Percentiles rank a stretch among this genome's conserved stretches.
These are phyloP conservation scores for Yponomeuta evonymella DNA, from an alignment of 2,888 invertebrate genomes.

Conservation along the genomic window DNA sequence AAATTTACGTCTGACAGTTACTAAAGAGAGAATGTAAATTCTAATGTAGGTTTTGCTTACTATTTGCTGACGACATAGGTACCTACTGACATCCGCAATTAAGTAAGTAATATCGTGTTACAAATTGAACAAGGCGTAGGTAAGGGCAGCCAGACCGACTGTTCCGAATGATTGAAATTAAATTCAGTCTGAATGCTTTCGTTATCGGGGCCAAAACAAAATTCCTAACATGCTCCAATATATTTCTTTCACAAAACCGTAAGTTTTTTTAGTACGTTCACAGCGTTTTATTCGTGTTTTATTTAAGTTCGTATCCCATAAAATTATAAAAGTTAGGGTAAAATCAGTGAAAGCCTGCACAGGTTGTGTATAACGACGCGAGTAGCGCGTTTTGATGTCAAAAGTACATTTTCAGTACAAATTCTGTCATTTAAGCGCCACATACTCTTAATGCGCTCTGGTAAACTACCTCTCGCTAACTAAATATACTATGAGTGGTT, in stretches of 20 bases:
- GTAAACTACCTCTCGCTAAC: neutral
- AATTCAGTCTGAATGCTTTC: neutral
- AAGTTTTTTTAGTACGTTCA: neutral
- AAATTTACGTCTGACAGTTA: no score
- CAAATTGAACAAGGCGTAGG: conserved; percentile 1
- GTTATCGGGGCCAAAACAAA: neutral
- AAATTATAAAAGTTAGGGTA: no score
- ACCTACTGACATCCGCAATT: no score
- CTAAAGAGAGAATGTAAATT: no score
- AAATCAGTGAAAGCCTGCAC: no score
- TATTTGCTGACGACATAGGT: no score
- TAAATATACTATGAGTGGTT: neutral
- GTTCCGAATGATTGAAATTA: neutral
- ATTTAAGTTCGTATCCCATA: no score
- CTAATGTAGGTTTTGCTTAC: no score
- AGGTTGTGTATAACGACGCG: no score
- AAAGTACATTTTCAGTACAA: no score
- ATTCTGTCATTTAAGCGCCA: neutral
- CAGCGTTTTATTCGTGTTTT: no score
- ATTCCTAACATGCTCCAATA: neutral
- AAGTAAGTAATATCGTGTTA: neutral
- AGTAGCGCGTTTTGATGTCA: no score
- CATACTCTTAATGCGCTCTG: neutral
- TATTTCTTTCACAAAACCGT: neutral
- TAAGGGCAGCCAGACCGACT: neutral